phyloP scores from a whole-genome alignment of 2,888 invertebrate genomes.

The Netelia fuscicornis region DNA sequence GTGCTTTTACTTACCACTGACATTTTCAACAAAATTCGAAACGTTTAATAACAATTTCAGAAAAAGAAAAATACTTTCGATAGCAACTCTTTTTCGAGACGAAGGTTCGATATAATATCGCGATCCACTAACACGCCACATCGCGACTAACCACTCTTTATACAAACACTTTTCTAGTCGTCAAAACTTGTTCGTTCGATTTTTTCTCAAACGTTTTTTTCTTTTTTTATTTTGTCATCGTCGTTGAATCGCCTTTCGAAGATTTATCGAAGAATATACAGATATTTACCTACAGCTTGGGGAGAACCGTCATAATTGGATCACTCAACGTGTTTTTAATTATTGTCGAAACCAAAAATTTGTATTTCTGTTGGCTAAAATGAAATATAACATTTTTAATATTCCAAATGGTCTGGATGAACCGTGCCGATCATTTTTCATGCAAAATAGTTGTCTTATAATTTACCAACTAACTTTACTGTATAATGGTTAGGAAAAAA shows the following conservation, averaged over 20 bases:
- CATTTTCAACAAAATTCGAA: no score
- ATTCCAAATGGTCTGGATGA: no score
- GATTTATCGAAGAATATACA: conserved; percentile 10
- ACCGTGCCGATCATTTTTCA: no score
- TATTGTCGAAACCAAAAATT: no score
- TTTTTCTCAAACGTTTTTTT: conserved; percentile 37
- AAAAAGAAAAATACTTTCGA: not conserved
- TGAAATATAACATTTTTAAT: no score
- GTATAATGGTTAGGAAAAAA: no score
- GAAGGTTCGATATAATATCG: not conserved
- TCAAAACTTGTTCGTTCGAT: conserved; percentile 25
- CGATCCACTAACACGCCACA: not conserved
- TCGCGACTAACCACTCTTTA: not conserved
- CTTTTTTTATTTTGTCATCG: conserved; percentile 19
- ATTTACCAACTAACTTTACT: no score
- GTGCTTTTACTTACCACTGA: no score
- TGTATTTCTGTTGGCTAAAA: no score
- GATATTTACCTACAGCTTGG: not conserved
- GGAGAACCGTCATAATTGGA: not conserved
- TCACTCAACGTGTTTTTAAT: no score
- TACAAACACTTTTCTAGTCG: conserved; percentile 24
- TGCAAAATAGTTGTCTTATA: no score
- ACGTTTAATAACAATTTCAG: no score
- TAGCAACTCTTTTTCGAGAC: not conserved
- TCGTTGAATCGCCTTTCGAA: not conserved